Conservation (phyloP, 2,797 vertebrate species). For the Sardinella longiceps region DNA sequence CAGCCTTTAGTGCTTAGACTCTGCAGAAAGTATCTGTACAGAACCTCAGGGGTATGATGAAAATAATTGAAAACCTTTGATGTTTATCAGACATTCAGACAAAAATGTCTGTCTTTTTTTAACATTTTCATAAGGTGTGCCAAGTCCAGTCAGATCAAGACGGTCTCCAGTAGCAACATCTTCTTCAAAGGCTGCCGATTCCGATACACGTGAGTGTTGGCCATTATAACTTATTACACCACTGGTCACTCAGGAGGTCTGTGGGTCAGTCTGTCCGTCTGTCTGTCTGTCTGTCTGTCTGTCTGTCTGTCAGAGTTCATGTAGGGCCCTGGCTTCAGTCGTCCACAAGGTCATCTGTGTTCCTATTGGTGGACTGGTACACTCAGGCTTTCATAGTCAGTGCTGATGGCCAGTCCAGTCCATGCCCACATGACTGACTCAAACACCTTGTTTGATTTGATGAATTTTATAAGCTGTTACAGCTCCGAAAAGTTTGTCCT, state of each 20-base stretch:
- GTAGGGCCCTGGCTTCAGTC: not conserved
- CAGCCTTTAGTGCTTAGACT: slow-evolving; percentile 11
- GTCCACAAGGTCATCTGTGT: not conserved
- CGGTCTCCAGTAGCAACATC: slow-evolving; percentile 96
- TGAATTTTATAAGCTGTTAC: not conserved
- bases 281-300: no score
- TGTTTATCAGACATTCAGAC: not conserved
- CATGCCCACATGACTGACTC: not conserved
- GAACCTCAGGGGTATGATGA: not conserved
- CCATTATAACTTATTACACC: not conserved
- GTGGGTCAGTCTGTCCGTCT: no score
- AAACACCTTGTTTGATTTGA: not conserved
- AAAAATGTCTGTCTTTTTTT: not conserved
- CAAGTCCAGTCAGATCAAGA: slow-evolving; percentile 98
- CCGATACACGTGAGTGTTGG: slow-evolving; percentile 86
- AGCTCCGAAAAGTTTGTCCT: not conserved
- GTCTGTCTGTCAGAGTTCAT: not conserved
- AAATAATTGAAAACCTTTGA: not conserved
- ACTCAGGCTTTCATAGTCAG: not conserved
- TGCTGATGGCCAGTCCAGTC: not conserved
- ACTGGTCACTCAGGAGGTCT: no score
- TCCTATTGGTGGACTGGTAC: not conserved
- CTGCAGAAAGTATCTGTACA: not conserved
- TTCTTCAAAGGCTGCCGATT: slow-evolving; percentile 99
- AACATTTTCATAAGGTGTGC: slow-evolving; percentile 80